Base-by-base conservation (phyloP, 2,113 vertebrate species). In the Rhea americana region DNA sequence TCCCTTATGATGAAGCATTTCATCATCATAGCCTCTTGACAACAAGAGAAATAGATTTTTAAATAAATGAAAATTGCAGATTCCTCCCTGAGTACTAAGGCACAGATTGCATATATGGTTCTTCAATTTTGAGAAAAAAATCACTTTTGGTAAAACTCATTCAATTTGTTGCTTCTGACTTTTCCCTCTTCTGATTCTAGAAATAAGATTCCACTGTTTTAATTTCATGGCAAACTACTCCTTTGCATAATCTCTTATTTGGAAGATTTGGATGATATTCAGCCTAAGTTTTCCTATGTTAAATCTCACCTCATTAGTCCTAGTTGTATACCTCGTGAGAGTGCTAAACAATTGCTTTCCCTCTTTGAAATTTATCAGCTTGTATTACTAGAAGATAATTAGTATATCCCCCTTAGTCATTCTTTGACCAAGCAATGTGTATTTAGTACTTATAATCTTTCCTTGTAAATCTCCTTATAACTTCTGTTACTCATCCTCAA, bases 231-330 rank as follows among this genome's bases (percentile, higher is more conserved):
- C 51, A 71, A 94, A 80, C 14, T 11, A n/a, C 71, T 91, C 43
- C 53, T 95, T 87, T 79, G 62, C 81, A 68, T 93, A 81, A 93
- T 89, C 58, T 91, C 76, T 80, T 82, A 72, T 68, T 86, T 58
- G 62, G 51, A 84, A 84, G 76, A 79, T 65, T 66, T 79, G 59
- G 37, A 51, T 65, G 48, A 93, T 83, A 93, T 1, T 75, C 39
- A 90, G 48, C 30, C 66, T 68, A 72, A 1, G 1, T 84, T 86
- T 95, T 88, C 61, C 82, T 79, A 86, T 93, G 83, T 92, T 93
- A 84, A 75, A 84, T 82, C 71, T 75, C 70, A 93, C 88, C 70
- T 93, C 82, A 68, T 88, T 95, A 83, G 85, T 88, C 73, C 90
- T 50, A 37, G 79, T 26, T 88, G 75, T 78, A 56, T 75, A 87